Percentiles rank a stretch among this genome's conserved stretches.
Evolutionary conservation across 2,113 vertebrate species (phyloP).

Genomic region (western clawed frog (Xenopus tropicalis)): DNA sequence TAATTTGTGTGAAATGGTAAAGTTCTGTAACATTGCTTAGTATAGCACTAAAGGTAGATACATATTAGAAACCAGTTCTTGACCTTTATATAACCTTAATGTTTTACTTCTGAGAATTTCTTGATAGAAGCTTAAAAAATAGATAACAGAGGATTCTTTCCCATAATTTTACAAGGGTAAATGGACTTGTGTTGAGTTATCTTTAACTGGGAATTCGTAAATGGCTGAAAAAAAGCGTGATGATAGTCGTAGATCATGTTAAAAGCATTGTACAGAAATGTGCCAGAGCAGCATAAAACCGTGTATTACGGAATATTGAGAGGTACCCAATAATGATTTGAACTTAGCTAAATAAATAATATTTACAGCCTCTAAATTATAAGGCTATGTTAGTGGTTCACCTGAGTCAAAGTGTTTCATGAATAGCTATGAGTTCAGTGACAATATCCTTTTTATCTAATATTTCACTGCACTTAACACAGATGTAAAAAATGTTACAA

Average conservation of each 20-base stretch:
- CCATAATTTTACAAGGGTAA: too few species aligned
- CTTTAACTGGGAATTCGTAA: conserved; percentile 1
- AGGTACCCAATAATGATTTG: background rate
- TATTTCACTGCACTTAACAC: too few species aligned
- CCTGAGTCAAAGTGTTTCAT: background rate
- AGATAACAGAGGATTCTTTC: background rate
- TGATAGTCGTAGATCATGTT: conserved; percentile 13
- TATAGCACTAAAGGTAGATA: too few species aligned
- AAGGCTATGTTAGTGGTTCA: background rate
- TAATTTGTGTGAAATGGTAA: too few species aligned
- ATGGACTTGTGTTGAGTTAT: background rate
- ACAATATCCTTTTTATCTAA: too few species aligned
- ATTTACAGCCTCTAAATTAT: background rate
- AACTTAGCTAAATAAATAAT: background rate
- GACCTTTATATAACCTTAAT: conserved; percentile 2
- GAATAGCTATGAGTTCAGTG: too few species aligned
- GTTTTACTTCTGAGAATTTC: background rate
- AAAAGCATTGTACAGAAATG: conserved; percentile 13
- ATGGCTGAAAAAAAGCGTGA: background rate
- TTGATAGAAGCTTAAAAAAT: background rate
- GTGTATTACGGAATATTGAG: background rate
- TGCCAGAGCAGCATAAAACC: background rate
- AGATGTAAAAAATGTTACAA: too few species aligned
- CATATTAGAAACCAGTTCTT: background rate
- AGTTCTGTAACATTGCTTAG: too few species aligned